Conservation (phyloP, 1,140 invertebrate genomes). For the Oryzaephilus surinamensis region DNA sequence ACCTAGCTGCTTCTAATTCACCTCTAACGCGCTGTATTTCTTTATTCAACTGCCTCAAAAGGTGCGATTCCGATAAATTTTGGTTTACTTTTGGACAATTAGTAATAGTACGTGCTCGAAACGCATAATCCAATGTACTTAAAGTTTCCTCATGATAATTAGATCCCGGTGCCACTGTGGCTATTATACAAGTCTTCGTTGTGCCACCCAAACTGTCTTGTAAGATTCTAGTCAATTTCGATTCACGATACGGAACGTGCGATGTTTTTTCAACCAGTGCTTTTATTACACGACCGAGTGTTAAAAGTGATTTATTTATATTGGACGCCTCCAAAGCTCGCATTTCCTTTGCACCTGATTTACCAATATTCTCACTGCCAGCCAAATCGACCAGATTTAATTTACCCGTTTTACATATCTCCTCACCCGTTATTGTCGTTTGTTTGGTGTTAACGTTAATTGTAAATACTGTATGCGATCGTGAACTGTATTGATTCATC, state of each 20-base stretch:
- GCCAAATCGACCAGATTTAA: conserved; percentile 93
- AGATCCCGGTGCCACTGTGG: conserved; percentile 81
- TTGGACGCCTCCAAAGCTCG: conserved; percentile 87
- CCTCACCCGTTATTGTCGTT: conserved; percentile 78
- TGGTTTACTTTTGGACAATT: conserved; percentile 93
- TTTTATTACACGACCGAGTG: conserved; percentile 86
- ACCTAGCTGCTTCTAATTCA: conserved; percentile 4
- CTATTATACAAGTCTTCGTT: conserved; percentile 78
- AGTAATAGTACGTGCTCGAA: conserved; percentile 88
- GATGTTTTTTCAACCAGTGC: background rate
- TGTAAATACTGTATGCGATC: conserved; percentile 93
- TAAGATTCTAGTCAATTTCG: conserved; percentile 81
- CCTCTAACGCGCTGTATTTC: background rate
- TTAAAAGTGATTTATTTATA: conserved; percentile 91
- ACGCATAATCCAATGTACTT: conserved; percentile 91
- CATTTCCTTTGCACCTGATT: conserved; percentile 85
- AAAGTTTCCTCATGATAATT: conserved; percentile 86
- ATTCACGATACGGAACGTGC: conserved; percentile 44
- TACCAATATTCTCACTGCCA: conserved; percentile 90
- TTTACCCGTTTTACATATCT: conserved; percentile 87
- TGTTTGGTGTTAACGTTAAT: conserved; percentile 90
- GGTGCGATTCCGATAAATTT: conserved; percentile 45
- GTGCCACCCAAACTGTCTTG: conserved; percentile 96
- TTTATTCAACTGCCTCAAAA: background rate
- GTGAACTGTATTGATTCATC: conserved; percentile 90